Evolutionary conservation across 1,140 invertebrate genomes (phyloP).

Genomic region (Oryctes rhinoceros): DNA sequence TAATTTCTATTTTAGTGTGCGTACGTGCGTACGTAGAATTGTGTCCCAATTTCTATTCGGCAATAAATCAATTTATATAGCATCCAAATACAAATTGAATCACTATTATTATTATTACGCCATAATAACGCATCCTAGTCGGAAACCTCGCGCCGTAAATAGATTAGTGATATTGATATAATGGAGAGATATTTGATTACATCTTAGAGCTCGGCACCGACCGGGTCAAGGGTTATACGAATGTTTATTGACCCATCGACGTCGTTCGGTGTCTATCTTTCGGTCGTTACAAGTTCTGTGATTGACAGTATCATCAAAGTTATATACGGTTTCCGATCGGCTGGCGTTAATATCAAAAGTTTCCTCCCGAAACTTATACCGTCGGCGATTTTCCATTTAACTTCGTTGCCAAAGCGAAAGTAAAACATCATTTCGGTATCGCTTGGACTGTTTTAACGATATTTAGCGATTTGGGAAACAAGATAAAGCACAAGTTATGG

Average conservation of each 20-base stretch:
- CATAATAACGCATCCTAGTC: slow-evolving; percentile 16
- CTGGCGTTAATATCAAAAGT: slow-evolving; percentile 4
- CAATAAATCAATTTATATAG: slow-evolving; percentile 17
- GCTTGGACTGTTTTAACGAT: no score
- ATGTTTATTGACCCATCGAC: slow-evolving; percentile 35
- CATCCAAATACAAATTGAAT: not conserved
- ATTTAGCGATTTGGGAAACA: no score
- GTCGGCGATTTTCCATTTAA: not conserved
- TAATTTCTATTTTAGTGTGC: no score
- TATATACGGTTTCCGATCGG: not conserved
- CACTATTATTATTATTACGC: slow-evolving; percentile 14
- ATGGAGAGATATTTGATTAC: slow-evolving; percentile 25
- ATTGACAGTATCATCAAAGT: slow-evolving; percentile 21
- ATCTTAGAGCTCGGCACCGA: not conserved
- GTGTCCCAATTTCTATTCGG: not conserved
- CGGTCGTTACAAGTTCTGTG: slow-evolving; percentile 2
- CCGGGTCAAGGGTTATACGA: slow-evolving; percentile 30
- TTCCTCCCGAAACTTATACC: not conserved
- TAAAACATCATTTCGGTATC: not conserved
- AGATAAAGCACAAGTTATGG: no score
- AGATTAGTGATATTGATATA: slow-evolving; percentile 34
- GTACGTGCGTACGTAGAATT: not conserved
- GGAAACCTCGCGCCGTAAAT: slow-evolving; percentile 15
- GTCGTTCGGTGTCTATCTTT: slow-evolving; percentile 22
- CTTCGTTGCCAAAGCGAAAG: not conserved